Evolutionary conservation across 92 coral and sea anemone genomes (phyloP), one percentile per base, ranked within the genome.

Genomic region (Montipora capitata): DNA sequence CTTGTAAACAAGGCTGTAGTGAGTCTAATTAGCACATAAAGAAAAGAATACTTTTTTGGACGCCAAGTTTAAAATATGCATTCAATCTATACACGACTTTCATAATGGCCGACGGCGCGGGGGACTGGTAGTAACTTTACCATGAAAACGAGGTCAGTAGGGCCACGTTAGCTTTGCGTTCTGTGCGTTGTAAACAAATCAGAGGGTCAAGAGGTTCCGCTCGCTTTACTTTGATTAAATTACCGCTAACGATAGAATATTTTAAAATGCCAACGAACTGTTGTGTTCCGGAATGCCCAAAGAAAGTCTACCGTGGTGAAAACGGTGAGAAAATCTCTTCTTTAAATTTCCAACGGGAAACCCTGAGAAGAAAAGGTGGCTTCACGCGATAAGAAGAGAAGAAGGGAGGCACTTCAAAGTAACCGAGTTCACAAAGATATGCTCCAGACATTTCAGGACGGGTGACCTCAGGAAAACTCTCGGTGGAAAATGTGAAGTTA

Each of bases 281-380:
- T 79, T 86, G 91, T 58, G 88, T 87, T 15, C 91, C 91, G 15
- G 52, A 3, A 10, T 88, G 91, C 71, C 71, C 92, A 17, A 88
- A 27, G 77, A 82, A 54, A 73, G 82, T 43, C 5, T 82, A 88
- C 44, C 81, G 82, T 10, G 83, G 63, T 42, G 68, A 16, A 12
- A 68, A 49, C 40, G 88, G 82, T n/a, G 43, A 64, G n/a, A 88
- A 74, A 63, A 82, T 82, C 4, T 88, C 88, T 80, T 43, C 43
- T 74, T 56, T 61, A 73, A 10, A 20, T 88, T 88, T 48, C 88
- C 88, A 2, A 13, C 77, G 5, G 76, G 72, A 7, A 72, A 69
- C 15, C 17, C 64, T 4, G 18, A n/a, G 51, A 58, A 74, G 40
- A 81, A 88, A 35, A 48, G 41, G 18, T 88, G 88, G 92, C 41